Base-by-base conservation (phyloP, 2,113 vertebrate genomes). In the Thermophis baileyi region DNA sequence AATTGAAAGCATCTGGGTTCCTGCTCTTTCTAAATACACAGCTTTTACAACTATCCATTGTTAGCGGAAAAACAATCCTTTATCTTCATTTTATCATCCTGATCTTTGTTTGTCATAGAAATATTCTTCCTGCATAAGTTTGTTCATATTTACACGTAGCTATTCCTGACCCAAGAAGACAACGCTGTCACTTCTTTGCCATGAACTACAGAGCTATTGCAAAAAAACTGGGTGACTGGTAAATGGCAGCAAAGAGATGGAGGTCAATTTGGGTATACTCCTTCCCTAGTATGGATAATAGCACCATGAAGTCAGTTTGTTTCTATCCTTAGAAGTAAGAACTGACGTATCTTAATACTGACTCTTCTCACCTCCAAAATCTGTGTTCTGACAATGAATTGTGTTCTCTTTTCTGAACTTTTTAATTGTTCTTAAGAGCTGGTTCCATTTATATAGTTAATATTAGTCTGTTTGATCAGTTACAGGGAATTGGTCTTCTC, bases 401-500 rank as follows among this genome's bases (percentile, higher is more conserved):
- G 11, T 54, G 8, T 47, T 35, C n/a, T 88, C 24, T 35, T 88
- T 69, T 30, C 1, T 53, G 7, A 55, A 55, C 9, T 8, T 20
- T 24, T 8, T 20, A 44, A 81, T 88, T 44, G 4, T 50, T 74
- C 14, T 74, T 69, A 63, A 55, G 3, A 87, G 27, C 25, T 24
- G 12, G 22, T 24, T 89, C 24, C 2, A 14, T 74, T 30, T 94
- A 35, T 91, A 90, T 6, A 90, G 27, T 44, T 95, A 92, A 0
- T 22, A 89, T 90, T 10, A 46, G 3, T 40, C 24, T n/a, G 35
- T 27, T 94, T 93, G 51, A 89, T 74, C 85, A 94, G 53, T 85
- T 35, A 91, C 8, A 40, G 92, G 92, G 24, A 92, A 85, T 94
- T 88, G 90, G 93, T 94, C 91, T 35, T 94, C 0, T 92, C 35